A percentile compares a stretch with the other conserved stretches of the same genome.
Conservation (phyloP, 2,113 vertebrate species). For the Hemibagrus wyckioides region DNA sequence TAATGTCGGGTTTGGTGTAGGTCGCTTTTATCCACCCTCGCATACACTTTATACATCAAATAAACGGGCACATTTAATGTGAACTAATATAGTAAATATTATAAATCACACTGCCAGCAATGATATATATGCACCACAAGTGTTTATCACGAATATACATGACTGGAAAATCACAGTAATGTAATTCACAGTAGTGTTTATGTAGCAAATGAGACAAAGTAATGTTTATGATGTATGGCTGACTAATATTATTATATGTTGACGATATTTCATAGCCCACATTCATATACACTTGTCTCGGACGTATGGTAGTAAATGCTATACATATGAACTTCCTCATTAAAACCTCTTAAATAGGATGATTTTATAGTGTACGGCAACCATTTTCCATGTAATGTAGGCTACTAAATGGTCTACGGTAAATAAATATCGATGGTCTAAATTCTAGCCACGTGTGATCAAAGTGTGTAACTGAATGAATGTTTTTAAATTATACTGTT, state of each 20-base stretch:
- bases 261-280: not conserved
- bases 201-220: no score
- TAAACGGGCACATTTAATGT: not conserved
- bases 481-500: no score
- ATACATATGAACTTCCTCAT: not conserved
- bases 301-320: not conserved
- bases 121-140: not conserved
- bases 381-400: not conserved
- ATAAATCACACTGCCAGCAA: not conserved
- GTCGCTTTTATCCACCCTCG: not conserved
- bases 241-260: not conserved
- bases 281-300: not conserved
- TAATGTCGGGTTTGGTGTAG: no score
- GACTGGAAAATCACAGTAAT: not conserved
- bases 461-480: not conserved
- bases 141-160: not conserved
- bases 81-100: not conserved
- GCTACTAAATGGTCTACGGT: not conserved
- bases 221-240: not conserved
- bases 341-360: not conserved
- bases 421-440: not conserved
- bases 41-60: not conserved
- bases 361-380: not conserved
- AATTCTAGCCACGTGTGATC: not conserved
- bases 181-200: no score